A percentile compares a stretch with the other conserved stretches of the same genome.
phyloP scores from a whole-genome alignment of 1,140 invertebrate species.

The Geopemphigus sp. region DNA sequence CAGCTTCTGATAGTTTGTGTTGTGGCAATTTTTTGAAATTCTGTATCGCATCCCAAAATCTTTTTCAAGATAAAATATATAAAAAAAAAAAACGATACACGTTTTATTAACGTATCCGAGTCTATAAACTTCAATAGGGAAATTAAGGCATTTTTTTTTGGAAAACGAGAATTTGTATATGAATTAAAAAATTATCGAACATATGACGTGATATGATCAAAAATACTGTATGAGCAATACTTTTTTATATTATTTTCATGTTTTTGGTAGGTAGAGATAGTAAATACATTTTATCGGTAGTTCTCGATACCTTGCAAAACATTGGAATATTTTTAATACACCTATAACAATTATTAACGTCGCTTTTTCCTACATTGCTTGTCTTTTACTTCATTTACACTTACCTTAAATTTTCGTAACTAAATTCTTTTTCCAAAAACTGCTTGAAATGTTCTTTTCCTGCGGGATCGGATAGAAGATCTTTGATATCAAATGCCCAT shows the following conservation, averaged over 20 bases:
- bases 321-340: background rate
- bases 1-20: slow-evolving; percentile 78
- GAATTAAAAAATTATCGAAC: no score
- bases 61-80: slow-evolving; percentile 55
- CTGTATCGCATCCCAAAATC: slow-evolving; percentile 96
- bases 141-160: background rate
- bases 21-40: slow-evolving; percentile 84
- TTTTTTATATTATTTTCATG: no score
- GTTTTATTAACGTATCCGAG: background rate
- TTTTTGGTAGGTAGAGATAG: background rate
- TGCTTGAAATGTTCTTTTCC: slow-evolving; percentile 93
- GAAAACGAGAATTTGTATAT: background rate
- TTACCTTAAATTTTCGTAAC: slow-evolving; percentile 96
- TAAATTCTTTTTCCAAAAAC: slow-evolving; percentile 98
- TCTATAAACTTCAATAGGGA: background rate
- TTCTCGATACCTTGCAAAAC: background rate
- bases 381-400: slow-evolving; percentile 51
- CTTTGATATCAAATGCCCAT: slow-evolving; percentile 94
- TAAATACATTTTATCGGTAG: background rate
- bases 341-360: background rate
- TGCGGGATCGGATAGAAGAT: slow-evolving; percentile 88
- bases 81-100: background rate
- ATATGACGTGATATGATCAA: no score
- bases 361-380: background rate
- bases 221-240: no score